Base-by-base conservation (phyloP, 92 coral and sea anemone genomes). In the Umimayanthus kanabou region DNA sequence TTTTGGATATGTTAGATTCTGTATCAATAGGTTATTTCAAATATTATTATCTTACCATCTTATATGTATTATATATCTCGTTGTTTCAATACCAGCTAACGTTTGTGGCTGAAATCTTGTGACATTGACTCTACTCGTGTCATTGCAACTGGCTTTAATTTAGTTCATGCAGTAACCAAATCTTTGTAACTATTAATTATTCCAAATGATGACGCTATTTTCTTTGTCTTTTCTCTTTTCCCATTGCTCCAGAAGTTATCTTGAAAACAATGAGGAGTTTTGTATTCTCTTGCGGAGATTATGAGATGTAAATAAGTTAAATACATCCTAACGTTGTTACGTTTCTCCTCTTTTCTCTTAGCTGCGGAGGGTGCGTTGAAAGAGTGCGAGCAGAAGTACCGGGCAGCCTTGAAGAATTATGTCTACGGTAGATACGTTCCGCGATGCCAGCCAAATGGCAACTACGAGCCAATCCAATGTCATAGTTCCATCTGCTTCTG, bases 401-500 rank as follows among this genome's bases (percentile, higher is more conserved):
- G 88, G 22, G 89, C 89, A 37, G 92, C 98, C 28, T 73, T 95
- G 65, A 84, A 86, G 85, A 87, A 85, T 76, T 93, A 95, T 83
- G 94, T 91, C 18, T 92, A 81, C 65, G 98, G 98, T 39, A 91
- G 93, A 55, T 95, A 89, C 73, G 94, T 95, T 9, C 98, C 96
- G 23, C 93, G 98, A 66, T 95, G 98, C 84, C 88, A 87, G 57
- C 93, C 94, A 8, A 92, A 86, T 73, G 98, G 98, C 23, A 75
- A 82, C 77, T 95, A 91, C 58, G 98, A 95, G 65, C 92, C 94
- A 6, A 87, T 93, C 47, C 98, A 95, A 87, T 93, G 98, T 47
- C 98, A 89, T 47, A 88, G 94, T 43, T 91, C 98, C n/a, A 91
- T 91, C 67, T 93, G 96, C 79, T 95, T 85, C 94, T 95, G 98